These are phyloP conservation scores for Hydrozoanthus tunicans DNA, from an alignment of 64 coral and sea anemone genomes.

Conservation along the genomic window DNA sequence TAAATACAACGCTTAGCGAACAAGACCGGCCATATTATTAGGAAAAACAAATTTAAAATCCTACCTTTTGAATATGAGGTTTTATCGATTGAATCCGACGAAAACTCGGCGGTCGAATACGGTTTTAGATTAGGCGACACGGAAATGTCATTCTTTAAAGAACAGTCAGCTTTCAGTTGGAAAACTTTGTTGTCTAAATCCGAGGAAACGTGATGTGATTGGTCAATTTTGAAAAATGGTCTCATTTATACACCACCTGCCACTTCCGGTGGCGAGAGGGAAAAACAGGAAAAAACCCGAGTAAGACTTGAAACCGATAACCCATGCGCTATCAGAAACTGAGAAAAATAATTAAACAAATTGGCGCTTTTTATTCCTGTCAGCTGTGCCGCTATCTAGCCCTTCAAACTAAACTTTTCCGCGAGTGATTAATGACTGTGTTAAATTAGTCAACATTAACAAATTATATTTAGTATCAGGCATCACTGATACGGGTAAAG, in stretches of 20 bases:
- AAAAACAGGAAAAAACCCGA: no score
- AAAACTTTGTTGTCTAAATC: slow-evolving; percentile 17
- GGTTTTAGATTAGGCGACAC: not conserved
- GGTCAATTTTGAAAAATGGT: slow-evolving; percentile 17
- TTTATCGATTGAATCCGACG: not conserved
- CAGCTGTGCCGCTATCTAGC: no score
- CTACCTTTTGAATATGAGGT: not conserved
- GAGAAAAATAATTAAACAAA: no score
- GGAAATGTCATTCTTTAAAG: slow-evolving; percentile 12
- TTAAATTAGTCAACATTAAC: no score
- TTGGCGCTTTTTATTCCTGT: no score
- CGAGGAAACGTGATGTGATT: slow-evolving; percentile 20
- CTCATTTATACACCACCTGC: slow-evolving; percentile 34
- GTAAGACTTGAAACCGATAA: no score
- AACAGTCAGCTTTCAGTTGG: not conserved
- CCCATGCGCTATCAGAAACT: no score
- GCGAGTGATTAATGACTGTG: no score
- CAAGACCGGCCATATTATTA: not conserved
- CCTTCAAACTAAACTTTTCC: no score
- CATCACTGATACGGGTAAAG: no score
- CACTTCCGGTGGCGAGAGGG: slow-evolving; percentile 22
- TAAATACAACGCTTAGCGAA: not conserved
- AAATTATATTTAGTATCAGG: no score
- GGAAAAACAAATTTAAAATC: not conserved
- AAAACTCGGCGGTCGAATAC: not conserved